Base-by-base conservation (phyloP, 2,888 invertebrate species). In the Pandemis corylana region DNA sequence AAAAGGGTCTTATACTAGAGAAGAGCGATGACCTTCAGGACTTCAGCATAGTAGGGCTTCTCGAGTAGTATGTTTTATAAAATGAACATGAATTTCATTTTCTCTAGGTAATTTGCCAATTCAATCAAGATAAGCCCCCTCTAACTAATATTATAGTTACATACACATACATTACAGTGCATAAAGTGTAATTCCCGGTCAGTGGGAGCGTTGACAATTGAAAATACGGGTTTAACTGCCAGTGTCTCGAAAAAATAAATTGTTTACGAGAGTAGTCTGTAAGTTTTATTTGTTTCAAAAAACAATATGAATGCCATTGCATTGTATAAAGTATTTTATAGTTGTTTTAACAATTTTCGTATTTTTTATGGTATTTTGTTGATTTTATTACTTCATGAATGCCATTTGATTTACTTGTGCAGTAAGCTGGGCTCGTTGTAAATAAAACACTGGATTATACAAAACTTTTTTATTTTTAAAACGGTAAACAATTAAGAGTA, bases 1-100 rank as follows among this genome's bases (percentile, higher is more conserved):
- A 98, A 85, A 96, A 96, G 82, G 96, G 95, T 53, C 89, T 97
- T 0, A 84, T 95, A 53, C 84, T 96, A 41, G 91, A 94, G 79
- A 95, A 95, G 71, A 88, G 89, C 12, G 85, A 92, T 0, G 93
- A 95, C 77, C 84, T 95, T 4, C 90, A 93, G 74, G 96, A 96
- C 85, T 95, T 96, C 76, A 86, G 83, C 12, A 92, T 95, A 68
- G 7, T 89, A 51, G 93, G 93, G n/a, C 84, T 91, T 20, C 87
- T 90, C 69, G 86, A 90, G 77, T 84, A 85, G 51, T n/a, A 77
- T 73, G 75, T 20, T 20, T 15, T 20, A 20, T 20, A 20, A 56
- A 9, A 56, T 15, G 28, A 36, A 4, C 28, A 4, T 36, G 28
- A 36, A 36, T 36, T 36, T 36, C 28, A 36, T 36, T 36, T 2